Base-by-base conservation (phyloP, 1,140 invertebrate genomes). In the Goniozus legneri region DNA sequence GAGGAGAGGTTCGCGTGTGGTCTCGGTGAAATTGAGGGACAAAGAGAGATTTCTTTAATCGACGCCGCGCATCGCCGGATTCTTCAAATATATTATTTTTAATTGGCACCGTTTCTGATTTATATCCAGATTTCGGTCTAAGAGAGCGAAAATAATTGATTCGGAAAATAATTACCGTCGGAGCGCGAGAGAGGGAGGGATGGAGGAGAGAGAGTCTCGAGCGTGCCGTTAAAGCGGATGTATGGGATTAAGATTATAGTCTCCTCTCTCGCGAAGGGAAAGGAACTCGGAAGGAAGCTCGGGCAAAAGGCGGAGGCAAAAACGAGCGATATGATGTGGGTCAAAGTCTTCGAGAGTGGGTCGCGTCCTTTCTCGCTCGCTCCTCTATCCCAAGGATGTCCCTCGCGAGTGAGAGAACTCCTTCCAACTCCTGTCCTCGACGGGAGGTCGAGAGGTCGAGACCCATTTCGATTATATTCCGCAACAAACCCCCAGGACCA, bases 201-300 rank as follows among this genome's bases (percentile, higher is more conserved):
- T 14, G 36, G 14, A 20, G 8, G 14, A 32, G 35, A 36, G 46
- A 39, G 32, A 10, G 24, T 31, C 39, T 44, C 44, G 52, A 43
- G 51, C 43, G 44, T 47, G 27, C 52, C 63, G 64, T 68, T 68
- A 68, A 68, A 68, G 65, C 60, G 62, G 65, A 67, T 66, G 64
- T 68, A 67, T 65, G 60, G 62, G 65, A 67, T 67, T 68, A 68
- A 68, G 65, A 68, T 68, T 65, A 68, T 68, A 65, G 64, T 66
- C 64, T 63, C 56, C 56, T 30, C 45, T 47, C 34, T 27, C 20
- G 32, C 13, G 15, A 30, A 31, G 40, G 40, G 30, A 16, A 42
- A 30, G 32, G 37, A 30, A 22, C 18, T 2, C n/a, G 43, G 12
- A 14, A 12, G n/a, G 16, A 18, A 33, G 43, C 7, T 14, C 15